These are phyloP conservation scores for Ceratoteleas bidentatus DNA, from an alignment of 1,140 invertebrate species.

Conservation along the genomic window DNA sequence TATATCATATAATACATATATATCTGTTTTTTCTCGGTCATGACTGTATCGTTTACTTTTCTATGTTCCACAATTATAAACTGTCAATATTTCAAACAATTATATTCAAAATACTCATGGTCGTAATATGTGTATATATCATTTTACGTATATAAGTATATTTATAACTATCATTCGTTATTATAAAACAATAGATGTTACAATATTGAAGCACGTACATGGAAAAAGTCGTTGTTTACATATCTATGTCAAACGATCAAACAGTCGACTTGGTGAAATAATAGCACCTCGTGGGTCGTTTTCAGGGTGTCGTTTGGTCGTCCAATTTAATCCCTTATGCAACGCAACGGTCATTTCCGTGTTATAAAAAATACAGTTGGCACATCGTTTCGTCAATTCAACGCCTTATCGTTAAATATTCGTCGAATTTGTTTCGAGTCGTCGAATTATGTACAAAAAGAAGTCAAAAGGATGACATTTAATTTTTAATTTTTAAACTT, in stretches of 20 bases:
- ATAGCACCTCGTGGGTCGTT: slow-evolving; percentile 18
- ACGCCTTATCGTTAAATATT: slow-evolving; percentile 14
- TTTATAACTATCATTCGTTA: slow-evolving; percentile 5
- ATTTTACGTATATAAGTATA: slow-evolving; percentile 27
- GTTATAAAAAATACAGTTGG: slow-evolving; percentile 45
- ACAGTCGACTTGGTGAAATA: slow-evolving; percentile 22
- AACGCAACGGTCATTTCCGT: slow-evolving; percentile 15
- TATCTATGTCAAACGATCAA: slow-evolving; percentile 23
- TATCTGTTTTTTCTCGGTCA: too few relatives aligned
- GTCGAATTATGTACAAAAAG: slow-evolving; percentile 19
- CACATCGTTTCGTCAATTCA: slow-evolving; percentile 21
- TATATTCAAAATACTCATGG: too few relatives aligned
- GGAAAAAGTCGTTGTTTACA: slow-evolving; percentile 45
- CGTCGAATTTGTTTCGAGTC: neutral
- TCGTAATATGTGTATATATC: too few relatives aligned
- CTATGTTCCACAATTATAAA: too few relatives aligned
- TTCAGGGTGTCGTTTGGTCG: slow-evolving; percentile 1
- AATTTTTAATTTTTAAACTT: too few relatives aligned
- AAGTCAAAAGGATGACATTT: neutral
- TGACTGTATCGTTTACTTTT: too few relatives aligned
- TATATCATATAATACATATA: too few relatives aligned
- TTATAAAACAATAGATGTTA: slow-evolving; percentile 42
- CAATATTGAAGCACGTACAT: slow-evolving; percentile 36
- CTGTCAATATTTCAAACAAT: too few relatives aligned
- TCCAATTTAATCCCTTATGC: slow-evolving; percentile 38